Conservation (phyloP, 1,140 invertebrate genomes). For the Drosophila kikkawai region DNA sequence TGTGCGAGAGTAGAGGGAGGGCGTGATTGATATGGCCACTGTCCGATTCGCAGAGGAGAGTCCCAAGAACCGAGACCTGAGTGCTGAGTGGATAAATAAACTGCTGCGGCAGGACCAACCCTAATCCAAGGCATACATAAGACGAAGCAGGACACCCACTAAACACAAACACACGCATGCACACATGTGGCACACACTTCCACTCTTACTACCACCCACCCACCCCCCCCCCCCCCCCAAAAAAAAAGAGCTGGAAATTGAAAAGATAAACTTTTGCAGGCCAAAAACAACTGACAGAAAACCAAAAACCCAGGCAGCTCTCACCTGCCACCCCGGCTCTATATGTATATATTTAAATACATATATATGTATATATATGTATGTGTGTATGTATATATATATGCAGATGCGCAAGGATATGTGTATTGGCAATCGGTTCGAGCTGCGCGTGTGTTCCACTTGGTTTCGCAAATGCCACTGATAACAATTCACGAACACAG, state of each 20-base stretch:
- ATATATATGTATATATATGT: neutral
- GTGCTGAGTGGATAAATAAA: constrained; percentile 50
- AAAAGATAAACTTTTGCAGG: constrained; percentile 80
- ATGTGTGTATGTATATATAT: neutral
- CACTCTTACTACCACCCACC: too few species aligned
- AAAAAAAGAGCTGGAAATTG: constrained; percentile 59
- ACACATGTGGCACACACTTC: constrained; percentile 22
- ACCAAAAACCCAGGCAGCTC: constrained; percentile 1
- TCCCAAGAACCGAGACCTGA: neutral
- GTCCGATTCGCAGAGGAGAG: constrained; percentile 51
- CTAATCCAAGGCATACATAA: constrained; percentile 60
- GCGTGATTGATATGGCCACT: constrained; percentile 73
- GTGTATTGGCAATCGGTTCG: constrained; percentile 76
- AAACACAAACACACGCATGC: constrained; percentile 15
- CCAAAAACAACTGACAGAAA: constrained; percentile 62
- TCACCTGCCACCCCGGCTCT: constrained; percentile 13
- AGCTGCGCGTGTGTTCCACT: constrained; percentile 69
- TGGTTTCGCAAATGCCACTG: constrained; percentile 73
- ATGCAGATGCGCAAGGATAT: constrained; percentile 12
- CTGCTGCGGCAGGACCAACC: constrained; percentile 60
- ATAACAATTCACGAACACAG: constrained; percentile 64
- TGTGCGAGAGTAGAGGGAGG: neutral
- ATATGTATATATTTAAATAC: too few species aligned
- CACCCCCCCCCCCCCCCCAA: constrained; percentile 7
- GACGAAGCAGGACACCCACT: constrained; percentile 6